phyloP scores from a whole-genome alignment of 2,797 vertebrate genomes.

The Muscicapa comitata region DNA sequence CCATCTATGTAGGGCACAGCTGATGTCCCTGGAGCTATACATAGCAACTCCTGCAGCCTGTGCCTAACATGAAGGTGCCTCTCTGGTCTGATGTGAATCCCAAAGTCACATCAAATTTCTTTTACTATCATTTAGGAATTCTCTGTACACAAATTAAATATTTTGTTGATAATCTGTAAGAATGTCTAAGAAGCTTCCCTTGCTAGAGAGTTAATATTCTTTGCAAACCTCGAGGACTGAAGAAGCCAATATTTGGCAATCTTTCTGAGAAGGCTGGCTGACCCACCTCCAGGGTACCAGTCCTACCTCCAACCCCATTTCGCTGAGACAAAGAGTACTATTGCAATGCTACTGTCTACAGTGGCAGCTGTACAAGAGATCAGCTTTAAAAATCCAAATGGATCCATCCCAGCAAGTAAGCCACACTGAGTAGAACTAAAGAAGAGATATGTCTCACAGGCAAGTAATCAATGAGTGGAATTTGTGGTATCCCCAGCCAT shows the following conservation, averaged over 20 bases:
- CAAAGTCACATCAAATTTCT: background rate
- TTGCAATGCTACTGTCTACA: background rate
- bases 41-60: background rate
- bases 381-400: background rate
- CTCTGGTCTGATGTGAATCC: background rate
- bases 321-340: background rate
- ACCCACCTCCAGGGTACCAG: background rate
- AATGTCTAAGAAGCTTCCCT: background rate
- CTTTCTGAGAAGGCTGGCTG: background rate
- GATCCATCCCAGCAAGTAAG: background rate
- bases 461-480: background rate
- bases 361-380: background rate
- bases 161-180: background rate
- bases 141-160: background rate
- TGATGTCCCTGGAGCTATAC: background rate
- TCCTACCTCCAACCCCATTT: background rate
- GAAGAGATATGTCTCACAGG: background rate
- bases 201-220: background rate
- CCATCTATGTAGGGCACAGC: background rate
- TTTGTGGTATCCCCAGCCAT: background rate
- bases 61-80: background rate
- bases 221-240: background rate
- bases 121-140: background rate
- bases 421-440: background rate
- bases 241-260: background rate